These are phyloP conservation scores for Notiomystis cincta DNA, from an alignment of 2,113 vertebrate species.

Conservation along the genomic window DNA sequence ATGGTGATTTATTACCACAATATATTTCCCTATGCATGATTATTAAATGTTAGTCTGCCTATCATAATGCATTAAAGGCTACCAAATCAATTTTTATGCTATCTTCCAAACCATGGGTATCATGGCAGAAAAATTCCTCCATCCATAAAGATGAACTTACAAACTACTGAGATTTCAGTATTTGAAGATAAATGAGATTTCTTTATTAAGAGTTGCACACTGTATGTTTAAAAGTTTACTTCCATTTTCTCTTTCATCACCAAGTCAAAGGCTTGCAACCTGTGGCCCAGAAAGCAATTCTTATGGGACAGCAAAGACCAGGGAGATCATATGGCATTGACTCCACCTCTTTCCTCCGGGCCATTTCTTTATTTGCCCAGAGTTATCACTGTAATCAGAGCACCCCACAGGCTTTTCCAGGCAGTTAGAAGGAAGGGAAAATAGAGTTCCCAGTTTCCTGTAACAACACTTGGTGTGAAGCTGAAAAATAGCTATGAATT, in stretches of 20 bases:
- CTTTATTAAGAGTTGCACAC: neutral
- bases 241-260: neutral
- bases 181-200: neutral
- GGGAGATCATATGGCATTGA: neutral
- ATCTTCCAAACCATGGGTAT: neutral
- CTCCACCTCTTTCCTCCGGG: neutral
- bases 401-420: neutral
- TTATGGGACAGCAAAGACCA: neutral
- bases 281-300: neutral
- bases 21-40: neutral
- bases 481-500: neutral
- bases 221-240: neutral
- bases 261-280: neutral
- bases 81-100: neutral
- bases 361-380: neutral
- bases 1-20: neutral
- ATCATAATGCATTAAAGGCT: neutral
- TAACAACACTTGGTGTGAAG: neutral
- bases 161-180: neutral
- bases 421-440: neutral
- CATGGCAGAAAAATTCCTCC: neutral
- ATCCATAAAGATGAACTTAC: neutral
- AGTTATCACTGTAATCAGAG: slow-evolving; percentile 8
- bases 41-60: neutral
- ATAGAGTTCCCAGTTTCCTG: neutral